Evolutionary conservation across 1,140 invertebrate genomes (phyloP).

Genomic region (Lysiphlebus fabarum): DNA sequence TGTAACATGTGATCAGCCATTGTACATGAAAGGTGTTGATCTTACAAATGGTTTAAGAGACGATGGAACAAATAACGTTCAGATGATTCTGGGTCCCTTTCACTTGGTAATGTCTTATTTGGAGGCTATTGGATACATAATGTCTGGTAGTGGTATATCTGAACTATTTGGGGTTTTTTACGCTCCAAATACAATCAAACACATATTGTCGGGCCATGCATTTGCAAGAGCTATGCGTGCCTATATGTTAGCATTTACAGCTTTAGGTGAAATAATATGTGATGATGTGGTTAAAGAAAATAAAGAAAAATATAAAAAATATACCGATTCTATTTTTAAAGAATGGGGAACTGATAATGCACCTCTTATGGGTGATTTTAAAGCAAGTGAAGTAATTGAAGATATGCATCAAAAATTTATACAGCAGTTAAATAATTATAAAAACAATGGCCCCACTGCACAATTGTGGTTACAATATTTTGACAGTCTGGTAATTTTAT

Average conservation of each 20-base stretch:
- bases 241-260: too few relatives aligned
- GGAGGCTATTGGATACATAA: constrained; percentile 26
- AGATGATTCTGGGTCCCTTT: constrained; percentile 25
- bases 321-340: too few relatives aligned
- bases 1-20: constrained; percentile 26
- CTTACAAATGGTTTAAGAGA: constrained; percentile 25
- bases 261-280: too few relatives aligned
- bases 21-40: constrained; percentile 25
- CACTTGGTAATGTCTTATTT: constrained; percentile 29
- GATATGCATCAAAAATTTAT: background rate
- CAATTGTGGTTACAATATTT: constrained; percentile 51
- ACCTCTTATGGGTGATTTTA: constrained; percentile 11
- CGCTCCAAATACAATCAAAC: constrained; percentile 28
- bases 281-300: too few relatives aligned
- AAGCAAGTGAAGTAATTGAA: background rate
- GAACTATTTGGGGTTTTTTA: constrained; percentile 22
- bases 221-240: too few relatives aligned
- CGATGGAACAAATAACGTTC: background rate
- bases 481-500: constrained; percentile 39
- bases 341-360: too few relatives aligned
- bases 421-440: background rate
- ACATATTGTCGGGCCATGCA: too few relatives aligned
- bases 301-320: too few relatives aligned
- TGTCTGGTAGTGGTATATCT: constrained; percentile 29
- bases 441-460: constrained; percentile 35